phyloP scores from a whole-genome alignment of 1,140 invertebrate genomes.

The Apis mellifera region Amel_HAv3.1 CM009944.2:10525001-10525500 shows the following conservation, averaged over 20 bases:
- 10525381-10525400: constrained; percentile 56
- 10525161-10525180: constrained; percentile 18
- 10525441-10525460: constrained; percentile 73
- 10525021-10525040: too few species aligned
- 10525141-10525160: neutral
- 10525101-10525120: too few species aligned
- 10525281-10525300: constrained; percentile 44
- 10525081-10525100: too few species aligned
- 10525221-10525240: constrained; percentile 30
- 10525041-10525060: too few species aligned
- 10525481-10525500: constrained; percentile 68
- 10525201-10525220: constrained; percentile 2
- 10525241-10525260: constrained; percentile 29
- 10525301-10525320: constrained; percentile 40
- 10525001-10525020: too few species aligned
- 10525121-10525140: too few species aligned
- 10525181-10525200: neutral
- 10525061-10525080: too few species aligned
- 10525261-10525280: constrained; percentile 38
- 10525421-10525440: constrained; percentile 51
- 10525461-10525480: constrained; percentile 69
- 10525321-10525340: neutral
- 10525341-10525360: neutral
- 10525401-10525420: constrained; percentile 63
- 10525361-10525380: constrained; percentile 5